Evolutionary conservation across 2,797 vertebrate species (phyloP), one percentile per base, ranked within the genome.

Genomic region (Paratrypauchen microcephalus): DNA sequence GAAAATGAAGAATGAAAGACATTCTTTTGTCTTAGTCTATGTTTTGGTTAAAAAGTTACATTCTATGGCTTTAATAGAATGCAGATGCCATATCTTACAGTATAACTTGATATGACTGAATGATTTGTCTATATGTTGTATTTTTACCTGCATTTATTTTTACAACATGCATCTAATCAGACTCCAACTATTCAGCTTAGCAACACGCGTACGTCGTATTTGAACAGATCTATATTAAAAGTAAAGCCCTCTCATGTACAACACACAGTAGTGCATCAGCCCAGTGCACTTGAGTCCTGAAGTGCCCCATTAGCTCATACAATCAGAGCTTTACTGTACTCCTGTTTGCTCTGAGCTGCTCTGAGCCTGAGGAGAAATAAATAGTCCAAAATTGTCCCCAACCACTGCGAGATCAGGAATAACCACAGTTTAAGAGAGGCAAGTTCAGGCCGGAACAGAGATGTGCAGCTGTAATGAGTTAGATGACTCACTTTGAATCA

Each of bases 241-340:
- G 3, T 13, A 26, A 24, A 56, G 55, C 24, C 13, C 55, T 26
- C 6, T 32, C 48, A 52, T 9, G 48, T n/a, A n/a, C 2, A 56
- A 6, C 71, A 71, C 32, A 64, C 55, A 6, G n/a, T 21, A 52
- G 7, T 32, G 45, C 12, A 23, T 15, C 24, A 16, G n/a, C 19
- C 47, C 55, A 72, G 24, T 66, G 70, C 66, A 80, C 32, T 47
- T 68, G 57, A 66, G 57, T 66, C 65, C 70, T 77, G 66, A 39
- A 76, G 75, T 82, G 74, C 54, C 57, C 68, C 72, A 56, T 87
- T 79, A 84, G 71, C 61, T 70, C 66, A 80, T 75, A 65, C 66
- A 73, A 72, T 67, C 77, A 74, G 81, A 65, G 62, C 78, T 73
- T 60, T 77, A 50, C 76, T 71, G 36, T 75, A 55, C 50, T 66